A percentile compares a stretch with the other conserved stretches of the same genome.
Evolutionary conservation across 2,113 vertebrate species (phyloP).

Genomic region (Elephas maximus): DNA sequence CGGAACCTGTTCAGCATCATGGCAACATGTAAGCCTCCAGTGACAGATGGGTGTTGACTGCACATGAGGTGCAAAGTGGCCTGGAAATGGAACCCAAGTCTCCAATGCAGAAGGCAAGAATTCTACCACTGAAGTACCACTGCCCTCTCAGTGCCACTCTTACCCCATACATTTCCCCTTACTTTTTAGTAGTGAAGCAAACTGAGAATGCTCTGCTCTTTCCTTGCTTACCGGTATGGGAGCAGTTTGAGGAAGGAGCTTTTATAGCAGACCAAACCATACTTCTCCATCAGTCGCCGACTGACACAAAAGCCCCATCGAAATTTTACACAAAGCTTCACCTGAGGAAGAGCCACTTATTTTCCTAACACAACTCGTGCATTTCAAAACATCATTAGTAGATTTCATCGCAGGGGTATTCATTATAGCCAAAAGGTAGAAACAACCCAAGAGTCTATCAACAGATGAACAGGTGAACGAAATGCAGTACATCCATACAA

Average conservation of each 20-base stretch:
- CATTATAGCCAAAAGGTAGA: no score
- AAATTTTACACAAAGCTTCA: not conserved
- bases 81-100: no score
- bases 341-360: not conserved
- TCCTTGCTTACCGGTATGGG: not conserved
- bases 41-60: no score
- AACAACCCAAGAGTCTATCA: no score
- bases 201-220: not conserved
- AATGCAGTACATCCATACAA: no score
- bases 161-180: conserved; percentile 46
- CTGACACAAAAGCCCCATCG: not conserved
- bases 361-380: not conserved
- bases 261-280: not conserved
- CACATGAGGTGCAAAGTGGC: no score
- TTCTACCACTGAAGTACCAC: no score
- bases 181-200: conserved; percentile 38
- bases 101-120: no score
- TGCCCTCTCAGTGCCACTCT: not conserved
- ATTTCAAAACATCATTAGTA: conserved; percentile 47
- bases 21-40: no score
- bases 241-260: not conserved
- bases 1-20: no score
- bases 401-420: no score
- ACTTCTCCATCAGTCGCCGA: not conserved
- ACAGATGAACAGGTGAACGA: no score